These are phyloP conservation scores for Onchidella celtica DNA, from an alignment of 2,888 invertebrate species.

Conservation along the genomic window DNA sequence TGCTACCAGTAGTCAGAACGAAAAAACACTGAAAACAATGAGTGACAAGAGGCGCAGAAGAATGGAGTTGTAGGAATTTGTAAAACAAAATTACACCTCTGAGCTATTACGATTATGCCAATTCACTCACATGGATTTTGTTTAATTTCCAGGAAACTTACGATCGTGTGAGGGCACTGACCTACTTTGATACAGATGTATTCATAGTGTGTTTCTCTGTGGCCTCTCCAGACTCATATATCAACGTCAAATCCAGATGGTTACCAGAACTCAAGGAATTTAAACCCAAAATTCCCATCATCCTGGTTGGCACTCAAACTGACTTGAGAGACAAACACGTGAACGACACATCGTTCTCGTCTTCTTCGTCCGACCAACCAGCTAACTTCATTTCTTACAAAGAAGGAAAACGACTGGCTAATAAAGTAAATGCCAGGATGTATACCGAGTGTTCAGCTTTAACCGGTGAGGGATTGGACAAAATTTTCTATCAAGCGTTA, in stretches of 20 bases:
- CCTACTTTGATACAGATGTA: conserved; percentile 73
- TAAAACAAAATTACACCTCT: too few species aligned
- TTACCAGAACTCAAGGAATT: conserved; percentile 70
- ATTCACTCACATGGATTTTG: too few species aligned
- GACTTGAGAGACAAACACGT: conserved; percentile 60
- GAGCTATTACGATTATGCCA: too few species aligned
- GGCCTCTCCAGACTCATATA: conserved; percentile 66
- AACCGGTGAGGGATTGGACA: conserved; percentile 58
- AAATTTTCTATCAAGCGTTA: conserved; percentile 64
- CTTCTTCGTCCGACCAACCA: neutral
- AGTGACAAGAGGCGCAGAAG: too few species aligned
- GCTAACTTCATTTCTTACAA: conserved; percentile 32
- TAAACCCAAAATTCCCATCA: conserved; percentile 68
- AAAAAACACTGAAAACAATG: too few species aligned
- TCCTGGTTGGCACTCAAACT: conserved; percentile 72
- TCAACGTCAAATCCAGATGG: conserved; percentile 71
- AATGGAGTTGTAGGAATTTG: too few species aligned
- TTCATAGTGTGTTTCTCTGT: conserved; percentile 74
- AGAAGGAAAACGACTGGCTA: conserved; percentile 55
- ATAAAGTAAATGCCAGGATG: conserved; percentile 53
- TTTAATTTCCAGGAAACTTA: conserved; percentile 68
- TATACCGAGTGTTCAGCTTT: conserved; percentile 62
- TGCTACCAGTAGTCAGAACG: too few species aligned
- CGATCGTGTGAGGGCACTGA: conserved; percentile 69
- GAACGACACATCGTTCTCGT: neutral